phyloP scores from a whole-genome alignment of 2,888 invertebrate species.

The Dinocampus coccinellae region DNA sequence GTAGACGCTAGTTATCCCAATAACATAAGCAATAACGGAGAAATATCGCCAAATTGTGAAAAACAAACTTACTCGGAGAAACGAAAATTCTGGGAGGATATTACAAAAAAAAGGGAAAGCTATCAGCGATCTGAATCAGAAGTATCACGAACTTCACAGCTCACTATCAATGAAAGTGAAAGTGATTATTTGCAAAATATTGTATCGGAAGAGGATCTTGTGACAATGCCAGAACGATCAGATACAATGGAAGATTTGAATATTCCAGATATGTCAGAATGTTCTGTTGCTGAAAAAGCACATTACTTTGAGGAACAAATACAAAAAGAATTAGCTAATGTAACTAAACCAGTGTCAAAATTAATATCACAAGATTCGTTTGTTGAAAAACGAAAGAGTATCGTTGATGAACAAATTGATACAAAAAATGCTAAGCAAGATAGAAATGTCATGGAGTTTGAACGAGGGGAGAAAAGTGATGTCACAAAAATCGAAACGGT shows the following conservation, averaged over 20 bases:
- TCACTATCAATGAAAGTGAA: constrained; percentile 64
- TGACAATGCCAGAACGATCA: constrained; percentile 54
- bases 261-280: constrained; percentile 71
- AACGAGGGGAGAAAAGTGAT: constrained; percentile 17
- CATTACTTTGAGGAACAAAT: constrained; percentile 75
- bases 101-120: constrained; percentile 62
- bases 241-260: constrained; percentile 60
- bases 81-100: constrained; percentile 67
- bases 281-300: constrained; percentile 72
- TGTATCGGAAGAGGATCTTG: constrained; percentile 51
- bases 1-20: constrained; percentile 67
- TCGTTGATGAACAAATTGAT: constrained; percentile 33
- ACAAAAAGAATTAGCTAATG: constrained; percentile 71
- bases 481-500: not conserved
- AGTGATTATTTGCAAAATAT: constrained; percentile 62
- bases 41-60: constrained; percentile 57
- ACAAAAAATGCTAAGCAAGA: constrained; percentile 33
- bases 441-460: constrained; percentile 20
- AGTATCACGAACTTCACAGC: constrained; percentile 62
- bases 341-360: constrained; percentile 44
- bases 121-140: constrained; percentile 66
- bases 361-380: constrained; percentile 47
- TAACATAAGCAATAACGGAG: constrained; percentile 56
- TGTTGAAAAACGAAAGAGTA: constrained; percentile 43
- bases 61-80: constrained; percentile 67